Evolutionary conservation across 2,113 vertebrate genomes (phyloP).

Genomic region (Pampusana beccarii): DNA sequence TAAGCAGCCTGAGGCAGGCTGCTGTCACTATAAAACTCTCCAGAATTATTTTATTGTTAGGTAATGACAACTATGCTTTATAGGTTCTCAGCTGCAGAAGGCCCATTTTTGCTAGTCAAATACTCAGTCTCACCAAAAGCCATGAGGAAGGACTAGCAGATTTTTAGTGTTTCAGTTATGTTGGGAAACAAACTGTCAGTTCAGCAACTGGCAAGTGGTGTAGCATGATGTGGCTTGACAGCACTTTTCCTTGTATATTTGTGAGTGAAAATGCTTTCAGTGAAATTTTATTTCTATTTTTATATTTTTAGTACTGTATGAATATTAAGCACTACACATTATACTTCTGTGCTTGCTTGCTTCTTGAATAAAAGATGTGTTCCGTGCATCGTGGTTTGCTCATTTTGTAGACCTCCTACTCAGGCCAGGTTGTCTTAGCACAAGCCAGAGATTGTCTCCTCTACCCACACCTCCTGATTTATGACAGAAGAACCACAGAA

Average conservation of each 20-base stretch:
- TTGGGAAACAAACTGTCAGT: conserved; percentile 14
- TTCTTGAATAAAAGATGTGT: conserved; percentile 76
- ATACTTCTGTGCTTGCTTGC: conserved; percentile 72
- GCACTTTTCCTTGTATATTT: conserved; percentile 64
- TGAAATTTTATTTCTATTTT: conserved; percentile 79
- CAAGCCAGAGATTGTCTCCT: neutral
- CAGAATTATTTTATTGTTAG: neutral
- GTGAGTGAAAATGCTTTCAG: conserved; percentile 74
- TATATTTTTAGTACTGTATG: conserved; percentile 76
- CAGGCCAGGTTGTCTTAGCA: neutral
- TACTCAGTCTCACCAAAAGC: neutral
- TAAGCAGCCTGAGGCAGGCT: neutral
- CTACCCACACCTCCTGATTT: neutral
- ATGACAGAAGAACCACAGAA: neutral
- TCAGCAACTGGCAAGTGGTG: conserved; percentile 27
- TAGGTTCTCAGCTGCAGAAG: neutral
- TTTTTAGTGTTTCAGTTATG: neutral
- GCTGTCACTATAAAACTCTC: neutral
- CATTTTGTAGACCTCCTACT: neutral
- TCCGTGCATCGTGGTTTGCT: conserved; percentile 39
- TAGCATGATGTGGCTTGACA: conserved; percentile 65
- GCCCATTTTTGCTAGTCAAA: neutral
- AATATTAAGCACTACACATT: conserved; percentile 61
- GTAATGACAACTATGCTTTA: neutral
- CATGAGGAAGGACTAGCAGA: neutral